Conservation (phyloP, 2,888 invertebrate genomes). For the Agapostemon virescens region DNA sequence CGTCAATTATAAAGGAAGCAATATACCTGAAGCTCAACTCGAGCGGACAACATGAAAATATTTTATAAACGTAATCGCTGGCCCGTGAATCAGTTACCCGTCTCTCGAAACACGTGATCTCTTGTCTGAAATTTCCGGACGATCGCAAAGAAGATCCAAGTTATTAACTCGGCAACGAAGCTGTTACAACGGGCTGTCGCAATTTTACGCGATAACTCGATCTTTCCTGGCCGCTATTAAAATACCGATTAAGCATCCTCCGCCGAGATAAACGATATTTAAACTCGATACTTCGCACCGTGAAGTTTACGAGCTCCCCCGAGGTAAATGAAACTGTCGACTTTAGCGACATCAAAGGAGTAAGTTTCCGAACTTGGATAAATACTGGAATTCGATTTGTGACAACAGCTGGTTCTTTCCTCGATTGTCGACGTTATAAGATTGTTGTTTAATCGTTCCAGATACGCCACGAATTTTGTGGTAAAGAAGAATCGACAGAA, state of each 20-base stretch:
- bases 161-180: conserved; percentile 16
- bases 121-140: background rate
- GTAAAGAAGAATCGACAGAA: background rate
- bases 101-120: background rate
- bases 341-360: conserved; percentile 25
- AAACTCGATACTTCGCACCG: conserved; percentile 25
- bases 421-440: background rate
- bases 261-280: conserved; percentile 42
- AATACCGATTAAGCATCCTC: conserved; percentile 34
- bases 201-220: conserved; percentile 38
- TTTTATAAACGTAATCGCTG: conserved; percentile 35
- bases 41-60: conserved; percentile 32
- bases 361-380: background rate
- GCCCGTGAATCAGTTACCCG: background rate
- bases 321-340: conserved; percentile 5
- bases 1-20: conserved; percentile 59
- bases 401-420: background rate
- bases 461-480: background rate
- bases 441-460: background rate
- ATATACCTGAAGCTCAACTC: conserved; percentile 10
- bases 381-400: conserved; percentile 15
- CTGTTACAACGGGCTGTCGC: conserved; percentile 8
- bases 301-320: conserved; percentile 25
- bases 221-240: conserved; percentile 25
- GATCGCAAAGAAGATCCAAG: background rate